Base-by-base conservation (phyloP, 2,113 vertebrate genomes). In the Pseudopodoces humilis region DNA sequence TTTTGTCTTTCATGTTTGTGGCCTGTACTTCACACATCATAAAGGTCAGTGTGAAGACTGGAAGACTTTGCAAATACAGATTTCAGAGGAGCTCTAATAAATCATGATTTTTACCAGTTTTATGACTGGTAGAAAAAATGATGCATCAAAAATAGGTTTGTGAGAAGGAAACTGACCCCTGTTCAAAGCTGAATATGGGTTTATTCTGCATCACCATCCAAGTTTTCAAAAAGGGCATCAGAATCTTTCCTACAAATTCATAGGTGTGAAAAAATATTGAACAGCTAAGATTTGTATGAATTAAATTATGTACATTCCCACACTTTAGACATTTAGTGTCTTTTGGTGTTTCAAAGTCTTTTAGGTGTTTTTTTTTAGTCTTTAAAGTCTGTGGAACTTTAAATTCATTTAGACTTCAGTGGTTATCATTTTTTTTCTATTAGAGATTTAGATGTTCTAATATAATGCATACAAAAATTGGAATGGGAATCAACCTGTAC, bases 1-100 rank as follows among this genome's bases (percentile, higher is more conserved):
- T 85, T 96, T 90, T 88, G 46, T 67, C 53, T 95, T 92, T 92
- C 74, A 52, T 72, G 19, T 93, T 95, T 94, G 31, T 15, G 33
- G 22, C 39, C 67, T 2, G 2, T 92, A 68, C 13, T 82, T 91
- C 24, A 69, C 31, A n/a, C 9, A 39, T 71, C 78, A 35, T 20
- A 90, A 76, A 92, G 56, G 24, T 65, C 15, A 62, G 11, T 46
- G 50, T 47, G 70, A 84, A 65, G 35, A 56, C 49, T 28, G 28
- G 63, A 31, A 92, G 70, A 90, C 39, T 83, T 71, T 85, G 59
- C 39, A 37, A 92, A 90, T 64, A 44, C 13, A 30, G 46, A 90
- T 83, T 85, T 76, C 31, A 55, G 39, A 63, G 7, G 44, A 60
- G 15, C 50, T 95, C 43, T 79, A 81, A 72, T n/a, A 86, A 63